phyloP scores from a whole-genome alignment of 2,113 vertebrate species.

The Vireo altiloquus region DNA sequence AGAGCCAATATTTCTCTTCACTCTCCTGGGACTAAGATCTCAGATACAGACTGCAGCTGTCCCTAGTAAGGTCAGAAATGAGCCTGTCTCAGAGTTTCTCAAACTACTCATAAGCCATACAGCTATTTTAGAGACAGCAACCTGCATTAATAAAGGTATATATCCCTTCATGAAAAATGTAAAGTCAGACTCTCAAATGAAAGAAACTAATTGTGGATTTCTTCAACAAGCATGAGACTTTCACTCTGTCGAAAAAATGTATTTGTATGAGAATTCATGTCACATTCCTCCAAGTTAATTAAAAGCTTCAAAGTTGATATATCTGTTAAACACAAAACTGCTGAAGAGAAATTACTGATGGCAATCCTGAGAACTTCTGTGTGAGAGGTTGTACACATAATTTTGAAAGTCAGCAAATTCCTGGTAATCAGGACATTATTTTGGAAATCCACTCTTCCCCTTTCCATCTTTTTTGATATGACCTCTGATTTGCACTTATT shows the following conservation, averaged over 20 bases:
- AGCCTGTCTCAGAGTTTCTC: not conserved
- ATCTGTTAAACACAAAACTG: not conserved
- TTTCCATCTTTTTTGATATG: not conserved
- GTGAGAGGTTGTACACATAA: not conserved
- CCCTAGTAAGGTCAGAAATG: not conserved
- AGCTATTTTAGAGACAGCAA: not conserved
- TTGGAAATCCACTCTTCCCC: not conserved
- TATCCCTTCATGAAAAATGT: not conserved
- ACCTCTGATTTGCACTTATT: not conserved
- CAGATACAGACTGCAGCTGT: not conserved
- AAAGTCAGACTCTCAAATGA: not conserved
- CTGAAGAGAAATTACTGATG: not conserved
- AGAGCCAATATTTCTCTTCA: not conserved
- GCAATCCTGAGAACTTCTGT: not conserved
- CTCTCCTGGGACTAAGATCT: not conserved
- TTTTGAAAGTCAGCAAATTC: not conserved
- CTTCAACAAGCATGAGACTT: not conserved
- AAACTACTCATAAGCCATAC: not conserved
- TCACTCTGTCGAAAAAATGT: not conserved
- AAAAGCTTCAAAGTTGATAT: not conserved
- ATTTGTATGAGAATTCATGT: not conserved
- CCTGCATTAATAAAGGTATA: not conserved
- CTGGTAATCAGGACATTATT: not conserved
- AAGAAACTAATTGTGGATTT: not conserved
- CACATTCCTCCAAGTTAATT: not conserved